A percentile compares a stretch with the other conserved stretches of the same genome.
Evolutionary conservation across 1,140 invertebrate species (phyloP).

Genomic region (Eufriesea mexicana): DNA sequence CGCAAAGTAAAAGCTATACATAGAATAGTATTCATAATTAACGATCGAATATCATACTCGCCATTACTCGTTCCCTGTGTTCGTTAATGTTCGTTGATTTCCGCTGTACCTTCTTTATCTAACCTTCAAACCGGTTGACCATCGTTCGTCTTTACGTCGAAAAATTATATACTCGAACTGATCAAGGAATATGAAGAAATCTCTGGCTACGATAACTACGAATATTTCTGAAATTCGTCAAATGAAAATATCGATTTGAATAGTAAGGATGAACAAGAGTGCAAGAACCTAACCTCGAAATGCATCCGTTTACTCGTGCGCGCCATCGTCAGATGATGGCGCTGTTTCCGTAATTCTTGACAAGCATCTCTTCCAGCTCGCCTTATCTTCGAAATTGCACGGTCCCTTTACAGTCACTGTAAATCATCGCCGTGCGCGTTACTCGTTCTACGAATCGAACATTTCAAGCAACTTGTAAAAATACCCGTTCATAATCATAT

Average conservation of each 20-base stretch:
- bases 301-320: slow-evolving; percentile 20
- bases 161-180: neutral
- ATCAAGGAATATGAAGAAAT: neutral
- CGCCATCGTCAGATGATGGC: slow-evolving; percentile 21
- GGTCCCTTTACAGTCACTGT: neutral
- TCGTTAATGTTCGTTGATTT: slow-evolving; percentile 14
- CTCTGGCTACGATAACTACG: no score
- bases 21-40: neutral
- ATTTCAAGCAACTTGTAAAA: neutral
- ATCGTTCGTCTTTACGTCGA: neutral
- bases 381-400: slow-evolving; percentile 30
- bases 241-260: neutral
- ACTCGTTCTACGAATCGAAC: neutral
- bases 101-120: neutral
- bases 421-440: neutral
- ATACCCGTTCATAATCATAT: slow-evolving; percentile 4
- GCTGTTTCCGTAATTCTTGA: slow-evolving; percentile 24
- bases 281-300: slow-evolving; percentile 35
- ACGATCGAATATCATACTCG: neutral
- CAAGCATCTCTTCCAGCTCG: neutral
- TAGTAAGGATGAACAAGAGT: neutral
- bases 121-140: neutral
- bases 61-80: neutral
- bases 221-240: neutral
- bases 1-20: neutral